Percentiles rank a stretch among this genome's conserved stretches.
phyloP scores from a whole-genome alignment of 2,113 vertebrate species.

The Gobius niger region DNA sequence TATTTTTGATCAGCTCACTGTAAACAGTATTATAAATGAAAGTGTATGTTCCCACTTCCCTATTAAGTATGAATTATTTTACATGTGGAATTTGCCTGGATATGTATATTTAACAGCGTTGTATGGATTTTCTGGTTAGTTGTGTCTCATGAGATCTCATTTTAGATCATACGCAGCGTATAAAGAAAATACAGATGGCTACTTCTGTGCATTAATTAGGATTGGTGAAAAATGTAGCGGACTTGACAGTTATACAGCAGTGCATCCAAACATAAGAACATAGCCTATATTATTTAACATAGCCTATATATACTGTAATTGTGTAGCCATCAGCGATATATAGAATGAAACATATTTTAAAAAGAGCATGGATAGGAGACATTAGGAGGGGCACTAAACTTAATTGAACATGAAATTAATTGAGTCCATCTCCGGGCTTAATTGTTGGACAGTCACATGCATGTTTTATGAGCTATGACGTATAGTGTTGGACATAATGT shows the following conservation, averaged over 20 bases:
- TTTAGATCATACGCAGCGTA: conserved; percentile 26
- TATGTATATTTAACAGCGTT: conserved; percentile 27
- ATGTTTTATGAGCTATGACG: conserved; percentile 36
- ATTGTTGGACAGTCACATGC: conserved; percentile 33
- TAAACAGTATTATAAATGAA: conserved; percentile 5
- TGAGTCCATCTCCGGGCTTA: conserved; percentile 33
- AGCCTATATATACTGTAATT: background rate
- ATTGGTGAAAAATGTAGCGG: conserved; percentile 1
- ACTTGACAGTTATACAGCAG: conserved; percentile 14
- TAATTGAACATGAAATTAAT: conserved; percentile 51
- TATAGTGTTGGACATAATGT: conserved; percentile 17
- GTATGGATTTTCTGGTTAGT: conserved; percentile 16
- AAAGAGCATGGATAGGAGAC: conserved; percentile 15
- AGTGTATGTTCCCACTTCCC: conserved; percentile 18
- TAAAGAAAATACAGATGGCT: conserved; percentile 18
- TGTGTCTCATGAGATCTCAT: conserved; percentile 45
- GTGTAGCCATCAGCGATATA: background rate
- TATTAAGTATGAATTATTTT: conserved; percentile 50
- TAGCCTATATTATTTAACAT: conserved; percentile 2
- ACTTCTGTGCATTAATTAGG: conserved; percentile 26
- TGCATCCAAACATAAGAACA: conserved; percentile 1
- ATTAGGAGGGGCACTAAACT: conserved; percentile 36
- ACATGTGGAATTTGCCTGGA: conserved; percentile 25
- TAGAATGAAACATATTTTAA: background rate
- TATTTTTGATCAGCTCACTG: too few species aligned